Conservation (phyloP, 2,797 vertebrate genomes). For the Poeciliopsis gracilis region DNA sequence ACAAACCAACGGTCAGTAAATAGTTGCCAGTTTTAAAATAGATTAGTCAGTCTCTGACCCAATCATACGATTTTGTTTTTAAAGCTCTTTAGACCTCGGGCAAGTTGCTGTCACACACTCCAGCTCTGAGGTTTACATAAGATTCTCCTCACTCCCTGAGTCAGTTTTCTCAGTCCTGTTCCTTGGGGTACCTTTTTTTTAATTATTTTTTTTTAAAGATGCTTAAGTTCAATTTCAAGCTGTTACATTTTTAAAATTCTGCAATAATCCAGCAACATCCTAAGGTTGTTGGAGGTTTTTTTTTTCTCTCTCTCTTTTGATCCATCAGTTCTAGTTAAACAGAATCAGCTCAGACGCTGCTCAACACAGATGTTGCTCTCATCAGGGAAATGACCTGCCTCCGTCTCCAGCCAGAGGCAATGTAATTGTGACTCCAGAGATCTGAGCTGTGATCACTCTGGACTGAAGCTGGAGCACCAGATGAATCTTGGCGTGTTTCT, state of each 20-base stretch:
- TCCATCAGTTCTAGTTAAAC: conserved; percentile 5
- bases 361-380: conserved; percentile 26
- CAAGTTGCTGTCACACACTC: not conserved
- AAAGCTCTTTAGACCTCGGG: not conserved
- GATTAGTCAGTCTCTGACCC: not conserved
- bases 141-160: too few species aligned
- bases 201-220: not conserved
- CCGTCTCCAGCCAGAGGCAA: conserved; percentile 51
- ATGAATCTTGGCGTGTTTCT: conserved; percentile 47
- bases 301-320: not conserved
- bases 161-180: not conserved
- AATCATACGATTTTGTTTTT: not conserved
- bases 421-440: conserved; percentile 26
- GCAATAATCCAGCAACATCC: not conserved
- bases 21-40: not conserved
- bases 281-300: not conserved
- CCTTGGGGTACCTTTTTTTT: not conserved
- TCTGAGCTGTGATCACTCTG: conserved; percentile 45
- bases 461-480: conserved; percentile 59
- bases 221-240: not conserved
- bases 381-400: conserved; percentile 25
- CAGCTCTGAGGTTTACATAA: not conserved
- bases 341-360: not conserved
- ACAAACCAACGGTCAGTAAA: not conserved
- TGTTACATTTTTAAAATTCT: not conserved